Evolutionary conservation across 2,113 vertebrate genomes (phyloP).

Genomic region (Eolophus roseicapilla): DNA sequence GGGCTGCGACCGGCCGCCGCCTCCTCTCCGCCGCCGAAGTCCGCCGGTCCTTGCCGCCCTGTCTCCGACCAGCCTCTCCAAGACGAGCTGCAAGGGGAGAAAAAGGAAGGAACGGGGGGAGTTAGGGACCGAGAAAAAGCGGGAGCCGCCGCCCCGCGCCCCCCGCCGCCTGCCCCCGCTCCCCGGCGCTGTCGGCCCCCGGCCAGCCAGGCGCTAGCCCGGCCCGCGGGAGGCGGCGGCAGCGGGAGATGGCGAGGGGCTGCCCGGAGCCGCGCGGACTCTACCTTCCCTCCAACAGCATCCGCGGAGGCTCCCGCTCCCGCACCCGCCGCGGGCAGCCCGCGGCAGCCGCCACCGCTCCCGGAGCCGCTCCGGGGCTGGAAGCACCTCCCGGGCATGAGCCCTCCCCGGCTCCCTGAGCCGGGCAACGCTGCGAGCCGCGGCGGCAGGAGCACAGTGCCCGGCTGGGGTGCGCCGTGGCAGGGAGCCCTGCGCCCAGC

Average conservation of each 20-base stretch:
- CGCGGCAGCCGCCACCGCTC: not conserved
- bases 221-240: not conserved
- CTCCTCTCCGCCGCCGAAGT: not conserved
- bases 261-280: not conserved
- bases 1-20: slow-evolving; percentile 27
- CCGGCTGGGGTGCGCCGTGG: not conserved
- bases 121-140: not conserved
- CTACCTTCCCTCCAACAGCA: not conserved
- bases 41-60: not conserved
- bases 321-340: not conserved
- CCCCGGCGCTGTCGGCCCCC: not conserved
- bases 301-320: not conserved
- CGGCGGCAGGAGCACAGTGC: not conserved
- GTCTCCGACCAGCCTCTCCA: not conserved
- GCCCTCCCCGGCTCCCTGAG: not conserved
- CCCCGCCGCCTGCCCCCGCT: not conserved
- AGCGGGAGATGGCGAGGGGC: not conserved
- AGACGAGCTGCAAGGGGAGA: not conserved
- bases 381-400: not conserved
- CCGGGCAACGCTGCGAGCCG: not conserved
- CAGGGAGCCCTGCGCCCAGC: not conserved
- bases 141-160: not conserved
- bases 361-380: not conserved
- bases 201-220: not conserved
- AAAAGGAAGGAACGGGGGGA: not conserved